Conservation (phyloP, 2,888 invertebrate species). For the Dasysyrphus tricinctus region DNA sequence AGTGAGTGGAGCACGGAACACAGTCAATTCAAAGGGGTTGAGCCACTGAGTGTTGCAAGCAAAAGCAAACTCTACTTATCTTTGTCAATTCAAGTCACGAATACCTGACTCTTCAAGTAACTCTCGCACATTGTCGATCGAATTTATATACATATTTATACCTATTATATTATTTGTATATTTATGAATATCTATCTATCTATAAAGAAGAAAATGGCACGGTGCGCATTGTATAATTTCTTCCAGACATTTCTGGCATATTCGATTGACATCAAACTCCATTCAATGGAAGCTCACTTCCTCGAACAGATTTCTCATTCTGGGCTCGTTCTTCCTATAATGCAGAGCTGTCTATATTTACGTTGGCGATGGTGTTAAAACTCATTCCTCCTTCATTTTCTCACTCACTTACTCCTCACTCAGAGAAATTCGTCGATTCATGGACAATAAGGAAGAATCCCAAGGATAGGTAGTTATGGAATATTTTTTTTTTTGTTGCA, state of each 20-base stretch:
- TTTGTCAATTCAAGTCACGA: conserved; percentile 65
- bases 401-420: no score
- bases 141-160: background rate
- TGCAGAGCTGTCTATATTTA: conserved; percentile 27
- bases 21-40: conserved; percentile 7
- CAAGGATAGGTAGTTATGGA: background rate
- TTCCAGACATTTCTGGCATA: conserved; percentile 67
- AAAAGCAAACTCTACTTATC: conserved; percentile 16
- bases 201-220: conserved; percentile 28
- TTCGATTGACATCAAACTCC: conserved; percentile 71
- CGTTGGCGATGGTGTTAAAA: conserved; percentile 15
- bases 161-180: background rate
- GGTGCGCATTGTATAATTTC: conserved; percentile 35
- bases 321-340: conserved; percentile 31
- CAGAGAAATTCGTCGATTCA: background rate
- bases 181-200: background rate
- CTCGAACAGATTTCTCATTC: conserved; percentile 60
- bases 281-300: conserved; percentile 73
- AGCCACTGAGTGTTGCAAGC: background rate
- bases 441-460: background rate
- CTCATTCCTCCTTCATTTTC: conserved; percentile 47
- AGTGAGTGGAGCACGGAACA: background rate
- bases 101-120: conserved; percentile 53
- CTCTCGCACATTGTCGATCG: conserved; percentile 44
- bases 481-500: background rate